Percentiles rank a stretch among this genome's conserved stretches.
These are phyloP conservation scores for Penaeus indicus DNA, from an alignment of 1,140 invertebrate genomes.

Conservation along the genomic window DNA sequence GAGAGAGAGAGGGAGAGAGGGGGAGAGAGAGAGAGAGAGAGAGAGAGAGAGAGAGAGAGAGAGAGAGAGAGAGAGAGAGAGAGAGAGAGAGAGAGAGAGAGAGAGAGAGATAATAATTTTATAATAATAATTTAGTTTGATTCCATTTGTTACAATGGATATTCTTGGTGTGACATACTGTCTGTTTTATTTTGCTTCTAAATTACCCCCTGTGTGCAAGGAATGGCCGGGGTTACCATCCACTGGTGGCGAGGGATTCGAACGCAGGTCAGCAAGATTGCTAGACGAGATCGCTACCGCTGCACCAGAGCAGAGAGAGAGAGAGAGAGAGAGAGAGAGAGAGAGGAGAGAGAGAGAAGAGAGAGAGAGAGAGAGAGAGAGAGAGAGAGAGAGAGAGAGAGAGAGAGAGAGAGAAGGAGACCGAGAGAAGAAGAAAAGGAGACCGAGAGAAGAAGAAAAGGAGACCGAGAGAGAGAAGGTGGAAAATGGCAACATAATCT, in stretches of 20 bases:
- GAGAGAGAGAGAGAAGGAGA: constrained; percentile 23
- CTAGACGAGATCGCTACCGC: background rate
- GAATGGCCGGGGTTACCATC: too few species aligned
- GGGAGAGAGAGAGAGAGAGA: constrained; percentile 21
- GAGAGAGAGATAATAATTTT: background rate
- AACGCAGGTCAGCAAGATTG: too few species aligned
- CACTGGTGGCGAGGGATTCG: too few species aligned
- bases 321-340: constrained; percentile 30
- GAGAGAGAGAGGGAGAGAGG: background rate
- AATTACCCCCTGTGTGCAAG: too few species aligned
- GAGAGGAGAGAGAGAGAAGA: constrained; percentile 27
- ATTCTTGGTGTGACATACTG: too few species aligned
- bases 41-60: constrained; percentile 30
- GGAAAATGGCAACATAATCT: background rate
- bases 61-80: constrained; percentile 30
- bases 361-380: constrained; percentile 2
- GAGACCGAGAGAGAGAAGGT: background rate
- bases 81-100: constrained; percentile 30
- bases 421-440: background rate
- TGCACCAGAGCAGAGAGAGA: background rate
- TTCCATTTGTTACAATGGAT: too few species aligned
- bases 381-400: constrained; percentile 35
- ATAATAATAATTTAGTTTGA: too few species aligned
- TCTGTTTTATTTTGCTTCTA: too few species aligned
- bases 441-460: background rate